phyloP scores from a whole-genome alignment of 2,797 vertebrate species.

The Periophthalmus magnuspinnatus region DNA sequence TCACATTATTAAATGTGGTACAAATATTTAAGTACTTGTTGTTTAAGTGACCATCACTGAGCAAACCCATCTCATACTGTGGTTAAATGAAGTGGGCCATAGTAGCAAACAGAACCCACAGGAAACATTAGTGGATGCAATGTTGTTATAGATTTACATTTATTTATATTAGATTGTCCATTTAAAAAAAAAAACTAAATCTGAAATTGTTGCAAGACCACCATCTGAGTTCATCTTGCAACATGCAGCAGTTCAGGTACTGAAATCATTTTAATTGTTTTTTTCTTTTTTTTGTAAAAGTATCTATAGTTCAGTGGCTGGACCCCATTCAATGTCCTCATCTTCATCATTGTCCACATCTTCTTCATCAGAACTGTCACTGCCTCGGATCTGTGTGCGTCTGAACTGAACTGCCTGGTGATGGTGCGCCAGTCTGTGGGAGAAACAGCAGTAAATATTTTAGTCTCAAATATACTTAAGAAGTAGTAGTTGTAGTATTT shows the following conservation, averaged over 20 bases:
- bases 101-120: neutral
- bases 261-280: conserved; percentile 3
- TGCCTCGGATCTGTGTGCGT: conserved; percentile 84
- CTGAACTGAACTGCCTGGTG: conserved; percentile 83
- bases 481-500: neutral
- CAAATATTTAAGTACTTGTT: neutral
- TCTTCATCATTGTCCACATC: conserved; percentile 39
- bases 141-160: neutral
- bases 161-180: neutral
- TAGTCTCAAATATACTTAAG: neutral
- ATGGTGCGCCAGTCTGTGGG: conserved; percentile 82
- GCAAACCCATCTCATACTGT: neutral
- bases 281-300: neutral
- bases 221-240: neutral
- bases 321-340: conserved; percentile 88
- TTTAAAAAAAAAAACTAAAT: neutral
- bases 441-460: neutral
- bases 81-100: neutral
- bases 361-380: conserved; percentile 81
- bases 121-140: neutral
- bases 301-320: conserved; percentile 89
- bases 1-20: neutral
- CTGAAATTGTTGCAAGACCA: neutral
- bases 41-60: conserved; percentile 19
- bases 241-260: neutral